These are phyloP conservation scores for Triplophysa dalaica DNA, from an alignment of 2,113 vertebrate species.

Conservation along the genomic window DNA sequence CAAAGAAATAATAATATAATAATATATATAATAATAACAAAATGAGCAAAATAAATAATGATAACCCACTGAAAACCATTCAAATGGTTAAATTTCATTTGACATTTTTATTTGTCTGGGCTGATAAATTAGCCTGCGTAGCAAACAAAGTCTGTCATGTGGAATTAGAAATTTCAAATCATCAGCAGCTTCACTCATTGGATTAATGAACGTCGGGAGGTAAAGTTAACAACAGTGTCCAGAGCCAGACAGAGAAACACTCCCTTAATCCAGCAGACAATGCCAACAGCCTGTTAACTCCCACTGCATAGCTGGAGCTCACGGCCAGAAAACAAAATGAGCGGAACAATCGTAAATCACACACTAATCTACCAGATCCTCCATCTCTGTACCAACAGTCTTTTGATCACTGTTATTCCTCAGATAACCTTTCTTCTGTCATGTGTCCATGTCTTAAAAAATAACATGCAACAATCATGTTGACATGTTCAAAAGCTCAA, in stretches of 20 bases:
- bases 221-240: slow-evolving; percentile 58
- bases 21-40: too few species aligned
- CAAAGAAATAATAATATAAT: too few species aligned
- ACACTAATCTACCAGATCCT: neutral
- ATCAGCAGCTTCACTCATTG: slow-evolving; percentile 61
- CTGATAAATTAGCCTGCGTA: too few species aligned
- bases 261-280: slow-evolving; percentile 57
- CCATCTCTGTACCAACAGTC: neutral
- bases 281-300: slow-evolving; percentile 63
- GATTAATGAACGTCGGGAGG: slow-evolving; percentile 65
- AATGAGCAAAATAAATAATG: too few species aligned
- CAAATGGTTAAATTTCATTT: too few species aligned
- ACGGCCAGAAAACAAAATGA: slow-evolving; percentile 2
- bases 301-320: slow-evolving; percentile 56
- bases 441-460: neutral
- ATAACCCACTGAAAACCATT: too few species aligned
- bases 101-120: too few species aligned
- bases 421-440: neutral
- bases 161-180: slow-evolving; percentile 51
- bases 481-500: neutral
- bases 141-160: neutral
- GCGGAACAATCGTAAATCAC: neutral
- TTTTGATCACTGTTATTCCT: neutral
- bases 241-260: slow-evolving; percentile 45
- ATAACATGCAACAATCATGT: neutral